Evolutionary conservation across 2,113 vertebrate species (phyloP).

Genomic region (Salvelinus namaycush): DNA sequence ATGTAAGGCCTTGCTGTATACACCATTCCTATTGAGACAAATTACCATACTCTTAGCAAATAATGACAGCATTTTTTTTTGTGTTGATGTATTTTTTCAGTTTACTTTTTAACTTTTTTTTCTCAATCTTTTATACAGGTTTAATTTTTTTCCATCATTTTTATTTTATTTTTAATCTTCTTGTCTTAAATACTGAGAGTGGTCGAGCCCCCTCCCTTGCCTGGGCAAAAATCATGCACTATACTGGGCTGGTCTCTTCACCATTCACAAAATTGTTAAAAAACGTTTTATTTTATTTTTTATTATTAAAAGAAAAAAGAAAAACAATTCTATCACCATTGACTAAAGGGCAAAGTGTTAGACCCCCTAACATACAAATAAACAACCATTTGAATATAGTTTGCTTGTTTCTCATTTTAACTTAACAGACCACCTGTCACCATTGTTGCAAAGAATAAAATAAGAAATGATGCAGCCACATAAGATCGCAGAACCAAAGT

Average conservation of each 20-base stretch:
- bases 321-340: conserved; percentile 83
- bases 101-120: conserved; percentile 58
- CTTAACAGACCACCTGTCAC: conserved; percentile 77
- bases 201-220: conserved; percentile 68
- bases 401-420: conserved; percentile 79
- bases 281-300: conserved; percentile 62
- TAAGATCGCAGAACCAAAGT: conserved; percentile 73
- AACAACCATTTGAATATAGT: conserved; percentile 80
- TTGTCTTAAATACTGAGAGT: conserved; percentile 77
- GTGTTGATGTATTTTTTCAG: conserved; percentile 65
- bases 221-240: conserved; percentile 84
- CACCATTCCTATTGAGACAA: conserved; percentile 91
- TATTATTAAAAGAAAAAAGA: conserved; percentile 82
- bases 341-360: conserved; percentile 80
- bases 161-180: conserved; percentile 51
- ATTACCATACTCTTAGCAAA: conserved; percentile 87
- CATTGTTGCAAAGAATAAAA: conserved; percentile 64
- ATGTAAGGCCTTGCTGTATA: conserved; percentile 93
- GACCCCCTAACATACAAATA: conserved; percentile 79
- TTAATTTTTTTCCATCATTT: conserved; percentile 43
- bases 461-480: conserved; percentile 69
- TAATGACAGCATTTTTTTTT: conserved; percentile 70
- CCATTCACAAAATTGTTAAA: conserved; percentile 76
- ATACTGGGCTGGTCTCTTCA: conserved; percentile 77
- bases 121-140: conserved; percentile 45